phyloP scores from a whole-genome alignment of 2,888 invertebrate genomes.

The Catocala sponsa region DNA sequence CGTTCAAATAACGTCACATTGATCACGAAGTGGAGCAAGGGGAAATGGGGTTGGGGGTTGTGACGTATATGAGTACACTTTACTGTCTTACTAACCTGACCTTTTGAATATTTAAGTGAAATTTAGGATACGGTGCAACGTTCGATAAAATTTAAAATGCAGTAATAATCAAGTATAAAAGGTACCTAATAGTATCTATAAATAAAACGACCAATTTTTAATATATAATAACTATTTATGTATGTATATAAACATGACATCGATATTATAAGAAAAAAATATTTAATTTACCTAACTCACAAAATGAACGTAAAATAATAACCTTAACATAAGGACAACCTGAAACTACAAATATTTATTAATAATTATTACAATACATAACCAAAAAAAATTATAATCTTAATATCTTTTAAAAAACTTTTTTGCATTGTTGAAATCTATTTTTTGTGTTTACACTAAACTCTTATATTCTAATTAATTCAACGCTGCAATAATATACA shows the following conservation, averaged over 20 bases:
- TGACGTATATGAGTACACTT: too few species aligned
- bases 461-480: conserved; percentile 64
- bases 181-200: too few species aligned
- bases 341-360: conserved; percentile 79
- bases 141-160: too few species aligned
- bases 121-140: too few species aligned
- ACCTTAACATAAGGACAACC: conserved; percentile 83
- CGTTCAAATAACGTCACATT: too few species aligned
- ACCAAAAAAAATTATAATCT: conserved; percentile 49
- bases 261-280: conserved; percentile 79
- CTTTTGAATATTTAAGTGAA: too few species aligned
- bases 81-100: too few species aligned
- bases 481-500: conserved; percentile 74
- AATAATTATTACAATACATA: conserved; percentile 49
- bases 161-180: too few species aligned
- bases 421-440: conserved; percentile 65
- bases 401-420: conserved; percentile 55
- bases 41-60: too few species aligned
- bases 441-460: conserved; percentile 70
- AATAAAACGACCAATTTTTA: conserved; percentile 79
- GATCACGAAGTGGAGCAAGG: too few species aligned
- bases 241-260: conserved; percentile 88
- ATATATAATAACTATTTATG: conserved; percentile 88
- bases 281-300: conserved; percentile 83
- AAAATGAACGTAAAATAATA: conserved; percentile 72